Evolutionary conservation across 2,113 vertebrate species (phyloP).

Genomic region (Tychaedon coryphoeus): DNA sequence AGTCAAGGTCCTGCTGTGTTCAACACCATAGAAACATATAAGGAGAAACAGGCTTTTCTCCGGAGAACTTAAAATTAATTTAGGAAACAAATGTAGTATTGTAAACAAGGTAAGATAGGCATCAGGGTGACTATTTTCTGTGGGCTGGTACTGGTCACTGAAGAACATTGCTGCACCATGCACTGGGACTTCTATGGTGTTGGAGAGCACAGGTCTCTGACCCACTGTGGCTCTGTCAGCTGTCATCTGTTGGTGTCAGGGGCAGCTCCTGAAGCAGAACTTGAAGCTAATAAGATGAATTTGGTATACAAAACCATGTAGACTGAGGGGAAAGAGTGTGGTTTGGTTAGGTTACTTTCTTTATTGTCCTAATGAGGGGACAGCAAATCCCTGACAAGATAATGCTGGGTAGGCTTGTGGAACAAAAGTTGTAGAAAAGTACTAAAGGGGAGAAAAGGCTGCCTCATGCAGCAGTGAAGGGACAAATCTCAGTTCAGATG

Average conservation of each 20-base stretch:
- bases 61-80: not conserved
- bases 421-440: not conserved
- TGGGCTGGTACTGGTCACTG: fast-evolving
- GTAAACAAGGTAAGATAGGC: not conserved
- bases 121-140: not conserved
- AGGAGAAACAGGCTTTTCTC: not conserved
- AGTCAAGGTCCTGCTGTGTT: not conserved
- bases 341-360: not conserved
- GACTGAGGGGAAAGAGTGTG: not conserved
- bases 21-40: not conserved
- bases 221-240: not conserved
- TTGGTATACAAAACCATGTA: not conserved
- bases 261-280: not conserved
- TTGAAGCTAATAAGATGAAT: not conserved
- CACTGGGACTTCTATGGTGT: fast-evolving
- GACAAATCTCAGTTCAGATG: not conserved
- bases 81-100: not conserved
- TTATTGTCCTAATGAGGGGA: not conserved
- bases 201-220: not conserved
- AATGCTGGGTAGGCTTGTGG: not conserved
- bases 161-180: not conserved
- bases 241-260: not conserved
- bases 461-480: not conserved
- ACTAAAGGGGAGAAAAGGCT: not conserved
- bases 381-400: not conserved